phyloP scores from a whole-genome alignment of 2,113 vertebrate genomes.

The Anhinga anhinga region DNA sequence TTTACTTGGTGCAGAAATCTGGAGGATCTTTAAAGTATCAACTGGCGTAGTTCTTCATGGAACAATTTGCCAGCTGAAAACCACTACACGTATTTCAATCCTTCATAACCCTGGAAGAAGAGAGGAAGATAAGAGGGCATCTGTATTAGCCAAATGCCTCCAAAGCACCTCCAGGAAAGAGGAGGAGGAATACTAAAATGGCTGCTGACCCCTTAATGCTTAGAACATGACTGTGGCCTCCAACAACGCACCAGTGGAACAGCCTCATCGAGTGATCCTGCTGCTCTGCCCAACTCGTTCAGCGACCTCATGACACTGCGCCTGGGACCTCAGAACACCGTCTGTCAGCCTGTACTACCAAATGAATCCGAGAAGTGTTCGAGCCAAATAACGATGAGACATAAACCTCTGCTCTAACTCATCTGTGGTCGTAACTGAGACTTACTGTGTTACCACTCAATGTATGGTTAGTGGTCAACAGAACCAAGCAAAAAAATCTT shows the following conservation, averaged over 20 bases:
- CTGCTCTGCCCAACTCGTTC: neutral
- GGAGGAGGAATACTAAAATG: neutral
- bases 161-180: neutral
- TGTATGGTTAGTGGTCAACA: neutral
- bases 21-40: neutral
- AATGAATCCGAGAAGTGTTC: fast-evolving
- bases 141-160: neutral
- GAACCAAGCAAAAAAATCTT: neutral
- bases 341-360: neutral
- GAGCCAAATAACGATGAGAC: neutral
- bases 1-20: neutral
- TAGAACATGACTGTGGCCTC: neutral
- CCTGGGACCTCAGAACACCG: neutral
- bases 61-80: neutral
- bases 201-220: neutral
- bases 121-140: neutral
- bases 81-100: neutral
- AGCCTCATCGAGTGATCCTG: neutral
- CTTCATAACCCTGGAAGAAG: neutral
- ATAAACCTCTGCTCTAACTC: neutral
- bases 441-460: neutral
- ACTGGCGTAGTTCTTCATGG: neutral
- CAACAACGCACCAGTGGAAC: neutral
- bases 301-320: fast-evolving
- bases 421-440: neutral